phyloP scores from a whole-genome alignment of 1,140 invertebrate genomes.

The Danaus melanippus region DNA sequence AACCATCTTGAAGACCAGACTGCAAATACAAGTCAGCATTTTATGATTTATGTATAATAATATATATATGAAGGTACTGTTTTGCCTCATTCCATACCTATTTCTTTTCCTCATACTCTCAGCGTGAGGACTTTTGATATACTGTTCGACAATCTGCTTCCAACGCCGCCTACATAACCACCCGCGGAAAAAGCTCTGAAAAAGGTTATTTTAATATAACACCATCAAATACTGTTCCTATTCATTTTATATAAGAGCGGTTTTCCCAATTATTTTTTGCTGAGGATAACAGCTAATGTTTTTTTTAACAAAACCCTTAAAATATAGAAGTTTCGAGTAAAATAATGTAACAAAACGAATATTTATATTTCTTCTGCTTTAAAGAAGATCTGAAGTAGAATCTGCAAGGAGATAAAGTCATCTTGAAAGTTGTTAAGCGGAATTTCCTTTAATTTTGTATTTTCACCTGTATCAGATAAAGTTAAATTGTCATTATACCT shows the following conservation, averaged over 20 bases:
- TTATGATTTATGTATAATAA: background rate
- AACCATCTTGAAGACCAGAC: slow-evolving; percentile 93
- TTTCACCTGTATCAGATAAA: too few species aligned
- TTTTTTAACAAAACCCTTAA: too few species aligned
- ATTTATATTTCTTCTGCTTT: background rate
- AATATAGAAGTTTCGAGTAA: background rate
- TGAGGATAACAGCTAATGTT: too few species aligned
- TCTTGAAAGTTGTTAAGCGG: too few species aligned
- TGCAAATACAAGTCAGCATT: slow-evolving; percentile 42
- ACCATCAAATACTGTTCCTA: too few species aligned
- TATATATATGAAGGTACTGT: background rate
- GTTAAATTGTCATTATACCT: too few species aligned
- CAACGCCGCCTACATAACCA: slow-evolving; percentile 94
- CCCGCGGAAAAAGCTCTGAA: slow-evolving; percentile 92
- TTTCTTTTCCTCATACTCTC: slow-evolving; percentile 96
- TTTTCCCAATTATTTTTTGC: too few species aligned
- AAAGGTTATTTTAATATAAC: slow-evolving; percentile 1
- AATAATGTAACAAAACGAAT: background rate
- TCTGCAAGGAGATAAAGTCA: too few species aligned
- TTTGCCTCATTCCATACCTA: slow-evolving; percentile 70
- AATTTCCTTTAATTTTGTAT: too few species aligned
- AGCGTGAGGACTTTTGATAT: slow-evolving; percentile 95
- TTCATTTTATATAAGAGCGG: too few species aligned
- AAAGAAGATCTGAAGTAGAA: too few species aligned
- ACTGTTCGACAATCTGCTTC: slow-evolving; percentile 97